Conservation (phyloP, 1,140 invertebrate species). For the Leptinotarsa undecemlineata region DNA sequence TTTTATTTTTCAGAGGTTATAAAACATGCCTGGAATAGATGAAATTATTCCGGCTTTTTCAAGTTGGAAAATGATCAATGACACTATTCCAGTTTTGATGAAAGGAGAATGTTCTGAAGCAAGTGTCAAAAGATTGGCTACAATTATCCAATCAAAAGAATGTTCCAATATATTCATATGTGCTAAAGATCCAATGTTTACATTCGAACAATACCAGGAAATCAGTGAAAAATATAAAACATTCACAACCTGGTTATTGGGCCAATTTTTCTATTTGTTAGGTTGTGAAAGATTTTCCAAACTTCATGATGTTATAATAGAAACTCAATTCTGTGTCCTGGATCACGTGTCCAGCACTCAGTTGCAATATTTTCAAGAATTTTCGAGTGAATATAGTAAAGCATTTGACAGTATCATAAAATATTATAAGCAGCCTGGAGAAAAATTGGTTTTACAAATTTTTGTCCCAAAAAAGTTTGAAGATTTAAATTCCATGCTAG, state of each 20-base stretch:
- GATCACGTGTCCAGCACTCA: constrained; percentile 58
- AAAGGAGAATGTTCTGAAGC: constrained; percentile 58
- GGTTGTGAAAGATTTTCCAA: constrained; percentile 58
- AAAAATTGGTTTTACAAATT: constrained; percentile 50
- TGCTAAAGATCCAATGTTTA: constrained; percentile 51
- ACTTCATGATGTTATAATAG: constrained; percentile 57
- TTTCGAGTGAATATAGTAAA: constrained; percentile 57
- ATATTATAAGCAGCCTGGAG: constrained; percentile 52
- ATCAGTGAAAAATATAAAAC: constrained; percentile 54
- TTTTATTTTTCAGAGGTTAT: constrained; percentile 2
- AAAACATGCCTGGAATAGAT: constrained; percentile 24
- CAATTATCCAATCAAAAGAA: constrained; percentile 59
- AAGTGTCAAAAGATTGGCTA: constrained; percentile 56
- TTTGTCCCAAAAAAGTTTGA: constrained; percentile 56
- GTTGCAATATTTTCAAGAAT: constrained; percentile 56
- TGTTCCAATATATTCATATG: constrained; percentile 60
- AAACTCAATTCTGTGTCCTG: constrained; percentile 61
- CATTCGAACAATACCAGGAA: constrained; percentile 54
- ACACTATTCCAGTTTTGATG: constrained; percentile 58
- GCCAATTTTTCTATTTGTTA: constrained; percentile 62
- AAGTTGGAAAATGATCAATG: constrained; percentile 63
- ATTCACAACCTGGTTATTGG: constrained; percentile 63
- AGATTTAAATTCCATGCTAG: constrained; percentile 56
- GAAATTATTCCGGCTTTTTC: constrained; percentile 53
- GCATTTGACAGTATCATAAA: constrained; percentile 54